Evolutionary conservation across 2,797 vertebrate species (phyloP).

Genomic region (Botia almorhae): DNA sequence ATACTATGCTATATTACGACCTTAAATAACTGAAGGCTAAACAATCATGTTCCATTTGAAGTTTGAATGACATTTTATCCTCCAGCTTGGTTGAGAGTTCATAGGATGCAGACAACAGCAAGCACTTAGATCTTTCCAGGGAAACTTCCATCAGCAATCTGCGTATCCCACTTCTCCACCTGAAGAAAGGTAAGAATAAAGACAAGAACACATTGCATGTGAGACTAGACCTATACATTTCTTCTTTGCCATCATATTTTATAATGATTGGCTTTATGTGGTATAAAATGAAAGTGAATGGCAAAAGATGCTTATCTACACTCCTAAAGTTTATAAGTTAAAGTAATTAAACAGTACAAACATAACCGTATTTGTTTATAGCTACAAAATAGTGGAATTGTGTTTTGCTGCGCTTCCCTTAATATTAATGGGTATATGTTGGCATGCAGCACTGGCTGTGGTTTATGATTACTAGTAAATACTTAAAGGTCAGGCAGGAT

Average conservation of each 20-base stretch:
- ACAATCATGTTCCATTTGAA: constrained; percentile 1
- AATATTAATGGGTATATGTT: too few relatives aligned
- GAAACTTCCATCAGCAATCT: constrained; percentile 76
- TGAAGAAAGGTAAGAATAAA: constrained; percentile 55
- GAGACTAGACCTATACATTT: neutral
- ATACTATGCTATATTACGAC: neutral
- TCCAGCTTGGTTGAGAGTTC: constrained; percentile 6
- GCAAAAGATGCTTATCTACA: neutral
- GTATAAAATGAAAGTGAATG: neutral
- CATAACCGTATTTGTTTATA: too few relatives aligned
- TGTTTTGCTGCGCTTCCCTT: too few relatives aligned
- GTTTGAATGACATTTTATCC: neutral
- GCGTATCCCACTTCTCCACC: constrained; percentile 79
- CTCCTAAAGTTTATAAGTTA: neutral
- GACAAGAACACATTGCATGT: constrained; percentile 15
- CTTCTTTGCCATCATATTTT: neutral
- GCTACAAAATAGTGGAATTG: too few relatives aligned
- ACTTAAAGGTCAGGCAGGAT: neutral
- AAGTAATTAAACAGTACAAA: neutral
- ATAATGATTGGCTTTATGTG: neutral
- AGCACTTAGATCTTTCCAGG: constrained; percentile 77
- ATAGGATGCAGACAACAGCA: neutral
- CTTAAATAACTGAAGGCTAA: neutral
- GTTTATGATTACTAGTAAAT: neutral
- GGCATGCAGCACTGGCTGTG: neutral